phyloP scores from a whole-genome alignment of 2,797 vertebrate genomes.

The Salmo trutta region DNA sequence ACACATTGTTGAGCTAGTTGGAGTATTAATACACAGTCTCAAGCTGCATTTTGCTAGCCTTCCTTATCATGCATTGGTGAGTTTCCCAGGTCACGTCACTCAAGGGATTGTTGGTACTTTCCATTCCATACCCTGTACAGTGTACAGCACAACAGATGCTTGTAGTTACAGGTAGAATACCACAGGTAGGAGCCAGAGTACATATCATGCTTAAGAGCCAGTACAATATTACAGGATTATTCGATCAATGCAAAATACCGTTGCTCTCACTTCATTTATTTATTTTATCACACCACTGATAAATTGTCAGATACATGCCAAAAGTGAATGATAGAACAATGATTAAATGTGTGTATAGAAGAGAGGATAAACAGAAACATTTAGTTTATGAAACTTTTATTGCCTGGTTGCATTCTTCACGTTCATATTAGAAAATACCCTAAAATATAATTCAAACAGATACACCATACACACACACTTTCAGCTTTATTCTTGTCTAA shows the following conservation, averaged over 20 bases:
- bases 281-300: background rate
- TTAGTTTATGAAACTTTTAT: background rate
- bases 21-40: background rate
- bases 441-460: background rate
- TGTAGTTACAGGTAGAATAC: conserved; percentile 7
- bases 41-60: background rate
- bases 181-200: conserved; percentile 39
- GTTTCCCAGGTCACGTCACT: background rate
- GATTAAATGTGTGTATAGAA: background rate
- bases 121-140: background rate
- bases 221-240: background rate
- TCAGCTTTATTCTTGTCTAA: conserved; percentile 41
- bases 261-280: background rate
- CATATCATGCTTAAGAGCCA: background rate
- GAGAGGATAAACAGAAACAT: background rate
- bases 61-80: background rate
- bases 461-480: background rate
- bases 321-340: background rate
- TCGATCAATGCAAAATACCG: background rate
- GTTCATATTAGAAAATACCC: background rate
- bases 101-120: conserved; percentile 7
- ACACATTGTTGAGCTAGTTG: background rate
- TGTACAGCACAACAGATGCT: background rate
- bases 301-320: background rate
- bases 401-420: background rate